Conservation (phyloP, 2,888 invertebrate genomes). For the Heteropelma amictum region DNA sequence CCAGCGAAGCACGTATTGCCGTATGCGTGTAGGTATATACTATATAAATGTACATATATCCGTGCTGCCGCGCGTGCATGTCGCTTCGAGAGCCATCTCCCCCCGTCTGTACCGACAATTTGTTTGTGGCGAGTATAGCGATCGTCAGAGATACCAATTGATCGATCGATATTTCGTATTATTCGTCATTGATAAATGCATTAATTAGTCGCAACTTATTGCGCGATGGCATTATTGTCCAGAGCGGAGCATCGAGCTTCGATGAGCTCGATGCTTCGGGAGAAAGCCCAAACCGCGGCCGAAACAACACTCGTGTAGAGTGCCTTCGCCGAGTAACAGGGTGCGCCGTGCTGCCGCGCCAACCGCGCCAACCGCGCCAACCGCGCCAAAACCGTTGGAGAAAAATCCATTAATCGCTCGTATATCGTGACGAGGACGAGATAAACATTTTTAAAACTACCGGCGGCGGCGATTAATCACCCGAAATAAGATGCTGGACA, state of each 20-base stretch:
- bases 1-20: neutral
- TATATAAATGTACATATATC: neutral
- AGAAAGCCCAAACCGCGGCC: too few species aligned
- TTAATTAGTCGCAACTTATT: neutral
- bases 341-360: too few species aligned
- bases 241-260: too few species aligned
- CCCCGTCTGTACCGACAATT: conserved; percentile 45
- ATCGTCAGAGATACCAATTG: conserved; percentile 27
- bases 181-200: neutral
- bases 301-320: too few species aligned
- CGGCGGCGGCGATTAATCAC: conserved; percentile 7
- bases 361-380: too few species aligned
- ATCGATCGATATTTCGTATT: neutral
- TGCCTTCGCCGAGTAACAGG: too few species aligned
- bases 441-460: neutral
- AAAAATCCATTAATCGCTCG: too few species aligned
- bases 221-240: too few species aligned
- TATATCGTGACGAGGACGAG: too few species aligned
- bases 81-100: conserved; percentile 6
- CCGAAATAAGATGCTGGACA: neutral
- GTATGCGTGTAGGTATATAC: neutral
- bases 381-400: too few species aligned
- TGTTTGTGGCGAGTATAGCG: conserved; percentile 38
- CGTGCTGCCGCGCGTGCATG: conserved; percentile 13
- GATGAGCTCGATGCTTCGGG: too few species aligned